Evolutionary conservation across 2,888 invertebrate genomes (phyloP).

Genomic region (Pyralis farinalis): DNA sequence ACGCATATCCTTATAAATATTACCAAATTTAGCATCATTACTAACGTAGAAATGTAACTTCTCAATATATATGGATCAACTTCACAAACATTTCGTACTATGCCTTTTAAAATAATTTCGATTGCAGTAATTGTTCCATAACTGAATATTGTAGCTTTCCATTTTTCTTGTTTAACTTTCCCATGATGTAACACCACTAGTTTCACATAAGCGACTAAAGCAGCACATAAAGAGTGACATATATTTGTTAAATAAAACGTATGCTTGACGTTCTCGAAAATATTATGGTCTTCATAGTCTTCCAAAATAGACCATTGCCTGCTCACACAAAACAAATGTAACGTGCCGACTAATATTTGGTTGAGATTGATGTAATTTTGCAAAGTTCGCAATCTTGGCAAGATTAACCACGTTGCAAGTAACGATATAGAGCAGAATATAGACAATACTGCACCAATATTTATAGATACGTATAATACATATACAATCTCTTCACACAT

Average conservation of each 20-base stretch:
- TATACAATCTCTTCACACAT: too few relatives aligned
- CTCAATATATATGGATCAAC: too few relatives aligned
- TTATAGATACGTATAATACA: too few relatives aligned
- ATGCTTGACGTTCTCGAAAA: too few relatives aligned
- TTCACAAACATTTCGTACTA: background rate
- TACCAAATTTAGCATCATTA: slow-evolving; percentile 17
- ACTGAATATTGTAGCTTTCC: slow-evolving; percentile 17
- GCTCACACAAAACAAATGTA: slow-evolving; percentile 17
- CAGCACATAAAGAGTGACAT: slow-evolving; percentile 22
- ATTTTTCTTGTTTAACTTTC: slow-evolving; percentile 19
- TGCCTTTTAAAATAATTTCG: slow-evolving; percentile 1
- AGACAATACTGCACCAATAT: background rate
- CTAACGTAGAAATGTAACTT: background rate
- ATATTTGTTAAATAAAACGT: slow-evolving; percentile 15
- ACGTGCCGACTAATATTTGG: slow-evolving; percentile 22
- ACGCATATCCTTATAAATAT: slow-evolving; percentile 21
- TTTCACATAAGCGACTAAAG: slow-evolving; percentile 24
- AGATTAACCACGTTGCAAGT: slow-evolving; percentile 21
- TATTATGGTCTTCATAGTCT: too few relatives aligned
- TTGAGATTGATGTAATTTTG: slow-evolving; percentile 26
- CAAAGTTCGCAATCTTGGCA: slow-evolving; percentile 29
- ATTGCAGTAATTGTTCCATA: slow-evolving; percentile 8
- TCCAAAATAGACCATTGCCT: too few relatives aligned
- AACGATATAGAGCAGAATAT: background rate
- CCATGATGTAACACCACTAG: slow-evolving; percentile 20